Conservation (phyloP, 2,888 invertebrate species). For the Amphipoea oculea region DNA sequence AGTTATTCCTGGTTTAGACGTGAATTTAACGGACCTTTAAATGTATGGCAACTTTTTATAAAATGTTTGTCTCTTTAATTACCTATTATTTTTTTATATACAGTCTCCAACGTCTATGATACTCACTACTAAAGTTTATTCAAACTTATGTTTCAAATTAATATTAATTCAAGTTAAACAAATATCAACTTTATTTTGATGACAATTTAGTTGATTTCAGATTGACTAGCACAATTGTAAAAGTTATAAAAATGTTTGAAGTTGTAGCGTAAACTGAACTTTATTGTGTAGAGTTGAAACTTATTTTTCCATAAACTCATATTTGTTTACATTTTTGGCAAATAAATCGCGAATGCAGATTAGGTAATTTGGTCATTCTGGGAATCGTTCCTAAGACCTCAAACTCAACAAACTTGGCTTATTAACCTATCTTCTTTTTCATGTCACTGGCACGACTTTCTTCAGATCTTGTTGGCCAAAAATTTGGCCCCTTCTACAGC, state of each 20-base stretch:
- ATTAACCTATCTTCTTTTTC: not conserved
- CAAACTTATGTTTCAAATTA: too few species aligned
- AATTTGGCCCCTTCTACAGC: not conserved
- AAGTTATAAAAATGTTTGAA: too few species aligned
- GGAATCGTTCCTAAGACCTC: not conserved
- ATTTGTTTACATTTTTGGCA: too few species aligned
- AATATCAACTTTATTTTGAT: too few species aligned
- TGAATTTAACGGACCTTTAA: not conserved
- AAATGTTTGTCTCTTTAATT: not conserved
- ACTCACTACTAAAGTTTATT: not conserved
- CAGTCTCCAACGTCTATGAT: not conserved
- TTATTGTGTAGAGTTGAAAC: too few species aligned
- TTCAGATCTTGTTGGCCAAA: not conserved
- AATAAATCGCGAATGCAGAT: too few species aligned
- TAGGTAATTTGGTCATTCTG: not conserved
- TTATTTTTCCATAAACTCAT: too few species aligned
- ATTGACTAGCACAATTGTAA: too few species aligned
- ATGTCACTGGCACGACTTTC: not conserved
- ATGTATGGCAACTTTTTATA: not conserved
- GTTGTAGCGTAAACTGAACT: too few species aligned
- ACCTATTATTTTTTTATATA: not conserved
- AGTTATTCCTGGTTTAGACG: not conserved
- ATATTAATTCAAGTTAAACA: too few species aligned
- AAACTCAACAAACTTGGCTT: not conserved
- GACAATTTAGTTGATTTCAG: too few species aligned